Percentiles rank a stretch among this genome's conserved stretches.
Evolutionary conservation across 2,113 vertebrate genomes (phyloP).

Genomic region (Sarotherodon lohbergeri): DNA sequence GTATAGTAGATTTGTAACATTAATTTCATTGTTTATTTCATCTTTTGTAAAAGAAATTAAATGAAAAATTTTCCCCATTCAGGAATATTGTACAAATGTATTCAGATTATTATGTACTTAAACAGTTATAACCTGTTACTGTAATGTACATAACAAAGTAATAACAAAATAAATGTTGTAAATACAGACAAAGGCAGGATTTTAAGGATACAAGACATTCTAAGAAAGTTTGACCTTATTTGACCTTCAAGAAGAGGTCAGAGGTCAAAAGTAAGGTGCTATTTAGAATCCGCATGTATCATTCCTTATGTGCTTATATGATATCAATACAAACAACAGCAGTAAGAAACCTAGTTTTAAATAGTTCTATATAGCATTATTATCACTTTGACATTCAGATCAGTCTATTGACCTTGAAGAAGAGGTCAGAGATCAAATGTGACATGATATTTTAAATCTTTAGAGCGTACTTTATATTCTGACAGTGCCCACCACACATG

Average conservation of each 20-base stretch:
- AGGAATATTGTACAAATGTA: neutral
- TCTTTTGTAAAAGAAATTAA: neutral
- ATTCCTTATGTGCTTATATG: rapidly evolving
- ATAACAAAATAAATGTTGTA: too few species aligned
- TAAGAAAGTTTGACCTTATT: too few species aligned
- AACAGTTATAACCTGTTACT: too few species aligned
- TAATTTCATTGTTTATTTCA: rapidly evolving
- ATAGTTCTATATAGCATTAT: neutral
- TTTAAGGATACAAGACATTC: too few species aligned
- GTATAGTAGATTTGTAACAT: neutral
- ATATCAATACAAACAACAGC: neutral
- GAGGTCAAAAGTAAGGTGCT: too few species aligned
- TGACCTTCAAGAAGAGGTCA: too few species aligned
- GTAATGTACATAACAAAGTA: too few species aligned
- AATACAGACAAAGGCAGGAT: too few species aligned
- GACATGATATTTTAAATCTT: neutral
- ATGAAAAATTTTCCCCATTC: rapidly evolving
- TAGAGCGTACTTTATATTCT: neutral
- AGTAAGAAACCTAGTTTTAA: neutral
- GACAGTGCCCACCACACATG: neutral
- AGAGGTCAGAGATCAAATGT: neutral
- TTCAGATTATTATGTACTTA: neutral
- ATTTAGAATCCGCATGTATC: too few species aligned
- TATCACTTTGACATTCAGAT: neutral
- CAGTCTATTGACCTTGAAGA: neutral